A percentile compares a stretch with the other conserved stretches of the same genome.
phyloP scores from a whole-genome alignment of 2,113 vertebrate species.

The Epinephelus lanceolatus region DNA sequence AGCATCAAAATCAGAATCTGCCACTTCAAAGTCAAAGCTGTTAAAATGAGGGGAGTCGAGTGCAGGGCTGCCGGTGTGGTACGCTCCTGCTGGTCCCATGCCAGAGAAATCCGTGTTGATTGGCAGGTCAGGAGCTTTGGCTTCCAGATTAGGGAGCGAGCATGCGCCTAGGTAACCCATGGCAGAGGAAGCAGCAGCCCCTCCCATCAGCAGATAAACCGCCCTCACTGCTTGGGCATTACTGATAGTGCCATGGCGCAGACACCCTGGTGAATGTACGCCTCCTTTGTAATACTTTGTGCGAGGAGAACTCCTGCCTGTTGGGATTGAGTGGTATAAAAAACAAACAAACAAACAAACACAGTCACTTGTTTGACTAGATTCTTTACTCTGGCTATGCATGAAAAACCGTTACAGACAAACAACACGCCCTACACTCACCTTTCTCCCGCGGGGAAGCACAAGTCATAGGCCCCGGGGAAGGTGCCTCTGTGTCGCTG shows the following conservation, averaged over 20 bases:
- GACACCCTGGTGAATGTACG: conserved; percentile 70
- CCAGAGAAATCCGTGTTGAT: conserved; percentile 80
- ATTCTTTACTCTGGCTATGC: not conserved
- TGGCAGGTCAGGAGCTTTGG: conserved; percentile 71
- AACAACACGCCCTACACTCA: conserved; percentile 11
- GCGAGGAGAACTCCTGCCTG: conserved; percentile 67
- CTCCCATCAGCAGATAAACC: conserved; percentile 87
- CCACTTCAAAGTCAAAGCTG: conserved; percentile 85
- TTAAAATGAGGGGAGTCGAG: conserved; percentile 80
- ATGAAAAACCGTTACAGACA: not conserved
- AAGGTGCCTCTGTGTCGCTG: conserved; percentile 51
- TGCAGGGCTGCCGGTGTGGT: conserved; percentile 64
- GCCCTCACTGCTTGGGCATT: conserved; percentile 81
- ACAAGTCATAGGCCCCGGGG: conserved; percentile 46
- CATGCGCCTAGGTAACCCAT: conserved; percentile 85
- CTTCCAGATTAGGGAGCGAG: conserved; percentile 69
- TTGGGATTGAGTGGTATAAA: conserved; percentile 1
- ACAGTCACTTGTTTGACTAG: not conserved
- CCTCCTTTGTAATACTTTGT: conserved; percentile 53
- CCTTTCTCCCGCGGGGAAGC: conserved; percentile 59
- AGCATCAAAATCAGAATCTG: conserved; percentile 85
- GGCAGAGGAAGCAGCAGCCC: conserved; percentile 85
- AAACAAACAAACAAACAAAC: not conserved
- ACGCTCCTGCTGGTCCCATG: conserved; percentile 75
- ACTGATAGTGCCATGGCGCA: conserved; percentile 84